Evolutionary conservation across 2,797 vertebrate species (phyloP).

Genomic region (Pagetopsis macropterus): DNA sequence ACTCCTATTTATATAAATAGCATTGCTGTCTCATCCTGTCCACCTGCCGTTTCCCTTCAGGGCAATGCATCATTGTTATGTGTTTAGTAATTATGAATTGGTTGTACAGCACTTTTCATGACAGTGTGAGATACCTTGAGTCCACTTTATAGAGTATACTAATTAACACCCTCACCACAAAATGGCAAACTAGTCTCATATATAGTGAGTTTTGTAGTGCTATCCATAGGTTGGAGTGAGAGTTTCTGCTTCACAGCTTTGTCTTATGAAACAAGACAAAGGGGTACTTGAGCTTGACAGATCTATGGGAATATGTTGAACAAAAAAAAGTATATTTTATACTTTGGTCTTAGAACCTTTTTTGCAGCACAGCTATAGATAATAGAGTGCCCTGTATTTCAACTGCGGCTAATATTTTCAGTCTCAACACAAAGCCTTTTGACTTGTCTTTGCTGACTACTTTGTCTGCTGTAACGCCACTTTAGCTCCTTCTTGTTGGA

Average conservation of each 20-base stretch:
- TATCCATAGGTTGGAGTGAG: too few relatives aligned
- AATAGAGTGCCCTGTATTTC: conserved; percentile 24
- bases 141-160: too few relatives aligned
- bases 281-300: background rate
- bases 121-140: too few relatives aligned
- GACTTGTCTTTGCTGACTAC: conserved; percentile 40
- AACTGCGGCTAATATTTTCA: conserved; percentile 36
- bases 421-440: conserved; percentile 39
- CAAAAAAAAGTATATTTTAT: background rate
- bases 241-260: too few relatives aligned
- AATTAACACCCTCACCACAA: too few relatives aligned
- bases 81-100: too few relatives aligned
- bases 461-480: conserved; percentile 42
- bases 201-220: too few relatives aligned
- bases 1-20: background rate
- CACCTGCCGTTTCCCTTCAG: too few relatives aligned
- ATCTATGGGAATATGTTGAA: background rate
- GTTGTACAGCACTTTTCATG: too few relatives aligned
- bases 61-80: too few relatives aligned
- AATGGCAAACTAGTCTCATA: too few relatives aligned
- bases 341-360: background rate
- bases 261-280: background rate
- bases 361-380: conserved; percentile 18
- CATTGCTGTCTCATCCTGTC: too few relatives aligned
- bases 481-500: conserved; percentile 36